These are phyloP conservation scores for Himantopus leucocephalus DNA, from an alignment of 2,113 vertebrate species.

Conservation along the genomic window DNA sequence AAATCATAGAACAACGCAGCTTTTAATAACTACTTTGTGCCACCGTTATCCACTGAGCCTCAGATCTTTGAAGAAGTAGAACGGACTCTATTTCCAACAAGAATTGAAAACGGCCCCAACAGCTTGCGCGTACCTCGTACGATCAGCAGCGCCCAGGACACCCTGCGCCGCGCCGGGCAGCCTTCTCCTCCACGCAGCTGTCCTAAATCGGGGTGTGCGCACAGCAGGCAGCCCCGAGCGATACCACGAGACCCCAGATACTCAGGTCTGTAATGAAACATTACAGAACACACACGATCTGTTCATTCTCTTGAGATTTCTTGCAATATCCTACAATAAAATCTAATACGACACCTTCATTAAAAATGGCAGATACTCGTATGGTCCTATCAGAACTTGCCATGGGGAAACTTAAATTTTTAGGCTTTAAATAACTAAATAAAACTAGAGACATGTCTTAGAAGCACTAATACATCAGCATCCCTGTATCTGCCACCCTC, in stretches of 20 bases:
- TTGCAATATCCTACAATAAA: background rate
- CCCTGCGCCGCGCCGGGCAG: background rate
- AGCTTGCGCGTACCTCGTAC: fast-evolving
- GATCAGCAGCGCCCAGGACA: background rate
- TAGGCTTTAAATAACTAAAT: background rate
- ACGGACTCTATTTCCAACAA: background rate
- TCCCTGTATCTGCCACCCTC: background rate
- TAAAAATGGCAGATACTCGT: background rate
- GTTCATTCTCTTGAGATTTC: background rate
- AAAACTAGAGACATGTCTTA: background rate
- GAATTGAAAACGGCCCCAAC: background rate
- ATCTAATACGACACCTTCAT: background rate
- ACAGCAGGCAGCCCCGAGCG: background rate
- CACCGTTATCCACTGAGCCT: background rate
- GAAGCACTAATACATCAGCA: background rate
- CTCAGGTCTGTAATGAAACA: background rate
- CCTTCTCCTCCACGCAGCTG: background rate
- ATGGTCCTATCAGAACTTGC: background rate
- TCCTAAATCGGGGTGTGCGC: no score
- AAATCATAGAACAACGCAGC: background rate
- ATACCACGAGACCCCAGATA: background rate
- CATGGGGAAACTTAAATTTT: background rate
- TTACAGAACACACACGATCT: background rate
- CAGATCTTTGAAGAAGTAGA: background rate
- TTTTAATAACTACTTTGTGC: background rate